These are phyloP conservation scores for Acanthurus leucopareius DNA, from an alignment of 2,797 vertebrate species.

Conservation along the genomic window DNA sequence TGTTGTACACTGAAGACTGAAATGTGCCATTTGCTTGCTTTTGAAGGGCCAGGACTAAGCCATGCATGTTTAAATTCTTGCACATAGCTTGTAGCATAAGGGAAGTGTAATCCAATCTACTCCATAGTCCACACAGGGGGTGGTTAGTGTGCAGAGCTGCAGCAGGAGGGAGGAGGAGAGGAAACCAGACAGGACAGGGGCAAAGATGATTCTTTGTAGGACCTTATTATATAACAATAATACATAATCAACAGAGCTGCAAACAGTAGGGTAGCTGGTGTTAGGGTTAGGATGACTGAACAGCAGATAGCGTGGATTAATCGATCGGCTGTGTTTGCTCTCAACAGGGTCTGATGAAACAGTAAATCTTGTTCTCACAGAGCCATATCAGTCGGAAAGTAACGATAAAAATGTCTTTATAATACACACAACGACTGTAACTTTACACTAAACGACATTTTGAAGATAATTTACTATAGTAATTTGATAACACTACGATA, in stretches of 20 bases:
- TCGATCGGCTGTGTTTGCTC: slow-evolving; percentile 1
- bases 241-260: slow-evolving; percentile 23
- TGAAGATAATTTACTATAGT: background rate
- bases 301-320: background rate
- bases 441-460: background rate
- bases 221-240: slow-evolving; percentile 32
- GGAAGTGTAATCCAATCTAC: slow-evolving; percentile 56
- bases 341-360: background rate
- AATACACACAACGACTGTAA: background rate
- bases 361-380: background rate
- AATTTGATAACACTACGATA: no score
- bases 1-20: background rate
- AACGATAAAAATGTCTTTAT: background rate
- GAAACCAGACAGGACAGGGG: slow-evolving; percentile 6
- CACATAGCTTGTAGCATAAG: slow-evolving; percentile 1
- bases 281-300: background rate
- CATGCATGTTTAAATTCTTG: slow-evolving; percentile 39
- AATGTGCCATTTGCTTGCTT: slow-evolving; percentile 32
- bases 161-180: background rate
- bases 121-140: slow-evolving; percentile 2
- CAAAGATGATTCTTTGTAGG: slow-evolving; percentile 6
- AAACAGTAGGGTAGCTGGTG: background rate
- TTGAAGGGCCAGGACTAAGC: slow-evolving; percentile 4
- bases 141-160: slow-evolving; percentile 23
- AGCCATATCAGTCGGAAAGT: background rate